Evolutionary conservation across 2,797 vertebrate species (phyloP).

Genomic region (Loris lydekkerianus): DNA sequence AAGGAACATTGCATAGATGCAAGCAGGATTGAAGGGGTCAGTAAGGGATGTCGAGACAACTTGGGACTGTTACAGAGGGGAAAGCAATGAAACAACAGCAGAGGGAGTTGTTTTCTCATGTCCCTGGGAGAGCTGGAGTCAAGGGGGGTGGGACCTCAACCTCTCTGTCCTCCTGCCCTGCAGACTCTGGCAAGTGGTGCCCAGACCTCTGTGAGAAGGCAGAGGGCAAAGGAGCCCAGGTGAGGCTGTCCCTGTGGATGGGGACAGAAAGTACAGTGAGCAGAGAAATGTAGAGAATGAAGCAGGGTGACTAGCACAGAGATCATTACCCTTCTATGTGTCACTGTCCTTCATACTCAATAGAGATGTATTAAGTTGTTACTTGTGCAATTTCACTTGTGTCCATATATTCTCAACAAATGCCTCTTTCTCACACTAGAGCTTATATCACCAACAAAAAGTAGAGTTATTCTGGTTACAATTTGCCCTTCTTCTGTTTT

Average conservation of each 20-base stretch:
- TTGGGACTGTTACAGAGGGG: background rate
- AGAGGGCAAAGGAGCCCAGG: background rate
- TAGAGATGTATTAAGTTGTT: background rate
- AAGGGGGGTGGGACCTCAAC: background rate
- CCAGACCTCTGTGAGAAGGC: too few relatives aligned
- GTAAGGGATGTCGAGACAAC: background rate
- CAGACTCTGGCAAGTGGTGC: background rate
- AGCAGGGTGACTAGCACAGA: too few relatives aligned
- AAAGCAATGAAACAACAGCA: background rate
- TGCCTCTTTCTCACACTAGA: background rate
- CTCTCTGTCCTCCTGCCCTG: background rate
- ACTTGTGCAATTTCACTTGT: background rate
- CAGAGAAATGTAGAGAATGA: background rate
- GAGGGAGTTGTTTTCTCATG: background rate
- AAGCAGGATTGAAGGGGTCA: accelerated
- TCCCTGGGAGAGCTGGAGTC: background rate
- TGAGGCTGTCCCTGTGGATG: background rate
- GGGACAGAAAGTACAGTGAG: background rate
- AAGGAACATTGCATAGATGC: background rate
- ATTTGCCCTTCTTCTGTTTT: background rate
- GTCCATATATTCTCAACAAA: background rate
- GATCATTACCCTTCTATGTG: background rate
- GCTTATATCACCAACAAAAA: background rate
- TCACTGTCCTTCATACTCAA: background rate
- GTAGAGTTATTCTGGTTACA: background rate